These are phyloP conservation scores for Anisognathus igniventris DNA, from an alignment of 2,797 vertebrate genomes.

Conservation along the genomic window DNA sequence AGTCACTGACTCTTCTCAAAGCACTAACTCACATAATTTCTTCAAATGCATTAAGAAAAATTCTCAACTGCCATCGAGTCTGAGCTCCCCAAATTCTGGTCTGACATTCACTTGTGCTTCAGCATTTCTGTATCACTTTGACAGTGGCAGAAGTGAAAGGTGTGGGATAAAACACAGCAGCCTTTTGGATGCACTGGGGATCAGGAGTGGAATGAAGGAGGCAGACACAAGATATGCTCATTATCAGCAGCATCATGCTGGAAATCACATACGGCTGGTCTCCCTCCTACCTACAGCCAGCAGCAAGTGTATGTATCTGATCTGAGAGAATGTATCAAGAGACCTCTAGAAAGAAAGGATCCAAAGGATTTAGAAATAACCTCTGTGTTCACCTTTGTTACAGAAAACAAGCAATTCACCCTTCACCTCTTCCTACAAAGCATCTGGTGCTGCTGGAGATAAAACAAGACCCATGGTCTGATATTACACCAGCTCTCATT, in stretches of 20 bases:
- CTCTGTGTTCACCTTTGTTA: neutral
- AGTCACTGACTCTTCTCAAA: neutral
- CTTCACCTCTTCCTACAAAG: neutral
- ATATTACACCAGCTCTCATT: neutral
- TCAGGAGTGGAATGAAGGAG: neutral
- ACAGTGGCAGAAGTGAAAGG: neutral
- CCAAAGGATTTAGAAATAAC: neutral
- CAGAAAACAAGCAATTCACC: neutral
- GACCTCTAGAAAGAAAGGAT: neutral
- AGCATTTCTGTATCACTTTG: neutral
- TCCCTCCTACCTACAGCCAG: neutral
- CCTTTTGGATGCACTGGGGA: neutral
- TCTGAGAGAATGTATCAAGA: neutral
- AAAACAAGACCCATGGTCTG: neutral
- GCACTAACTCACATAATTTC: neutral
- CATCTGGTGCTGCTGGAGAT: neutral
- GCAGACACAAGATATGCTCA: neutral
- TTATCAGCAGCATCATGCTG: neutral
- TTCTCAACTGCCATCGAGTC: neutral
- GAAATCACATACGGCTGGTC: neutral
- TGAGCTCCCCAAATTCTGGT: neutral
- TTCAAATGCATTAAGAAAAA: neutral
- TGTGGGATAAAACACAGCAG: neutral
- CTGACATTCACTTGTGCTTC: accelerated
- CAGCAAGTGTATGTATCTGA: neutral